A percentile compares a stretch with the other conserved stretches of the same genome.
phyloP scores from a whole-genome alignment of 37 sponge, comb jelly and placozoan genomes.

The Halichondria panicea region DNA sequence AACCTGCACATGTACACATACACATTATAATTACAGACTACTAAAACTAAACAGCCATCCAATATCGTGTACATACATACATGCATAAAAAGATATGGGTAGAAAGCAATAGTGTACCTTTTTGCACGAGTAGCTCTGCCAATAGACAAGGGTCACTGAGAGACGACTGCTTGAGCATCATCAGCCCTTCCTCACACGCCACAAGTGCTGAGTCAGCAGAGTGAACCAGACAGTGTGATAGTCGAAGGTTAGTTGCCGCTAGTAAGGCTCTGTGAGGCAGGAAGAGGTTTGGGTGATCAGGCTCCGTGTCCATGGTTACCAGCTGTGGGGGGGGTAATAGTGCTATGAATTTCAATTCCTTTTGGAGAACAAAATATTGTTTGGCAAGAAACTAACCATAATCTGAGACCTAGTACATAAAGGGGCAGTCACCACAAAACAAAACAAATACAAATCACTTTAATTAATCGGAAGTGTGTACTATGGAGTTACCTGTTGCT shows the following conservation, averaged over 20 bases:
- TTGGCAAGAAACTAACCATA: too few species aligned
- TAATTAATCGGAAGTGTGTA: too few species aligned
- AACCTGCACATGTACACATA: background rate
- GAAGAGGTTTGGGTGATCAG: conserved; percentile 13
- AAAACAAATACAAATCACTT: background rate
- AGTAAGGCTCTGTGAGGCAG: conserved; percentile 24
- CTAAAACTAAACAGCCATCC: background rate
- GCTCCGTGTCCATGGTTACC: too few species aligned
- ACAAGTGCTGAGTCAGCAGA: conserved; percentile 4
- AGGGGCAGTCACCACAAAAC: background rate
- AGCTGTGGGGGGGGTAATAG: too few species aligned
- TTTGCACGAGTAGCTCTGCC: conserved; percentile 11
- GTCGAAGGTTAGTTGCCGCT: conserved; percentile 29
- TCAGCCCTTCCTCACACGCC: conserved; percentile 23
- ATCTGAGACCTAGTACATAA: too few species aligned
- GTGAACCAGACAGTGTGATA: conserved; percentile 17
- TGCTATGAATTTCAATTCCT: too few species aligned
- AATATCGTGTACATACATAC: background rate
- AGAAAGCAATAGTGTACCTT: conserved; percentile 27
- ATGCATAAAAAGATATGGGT: too few species aligned
- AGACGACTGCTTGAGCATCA: conserved; percentile 4
- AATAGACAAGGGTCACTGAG: conserved; percentile 16
- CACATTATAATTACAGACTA: background rate
- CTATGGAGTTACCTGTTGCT: conserved; percentile 35
- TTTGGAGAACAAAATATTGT: too few species aligned